phyloP scores from a whole-genome alignment of 2,888 invertebrate species.

The Agonopterix subpropinquella region DNA sequence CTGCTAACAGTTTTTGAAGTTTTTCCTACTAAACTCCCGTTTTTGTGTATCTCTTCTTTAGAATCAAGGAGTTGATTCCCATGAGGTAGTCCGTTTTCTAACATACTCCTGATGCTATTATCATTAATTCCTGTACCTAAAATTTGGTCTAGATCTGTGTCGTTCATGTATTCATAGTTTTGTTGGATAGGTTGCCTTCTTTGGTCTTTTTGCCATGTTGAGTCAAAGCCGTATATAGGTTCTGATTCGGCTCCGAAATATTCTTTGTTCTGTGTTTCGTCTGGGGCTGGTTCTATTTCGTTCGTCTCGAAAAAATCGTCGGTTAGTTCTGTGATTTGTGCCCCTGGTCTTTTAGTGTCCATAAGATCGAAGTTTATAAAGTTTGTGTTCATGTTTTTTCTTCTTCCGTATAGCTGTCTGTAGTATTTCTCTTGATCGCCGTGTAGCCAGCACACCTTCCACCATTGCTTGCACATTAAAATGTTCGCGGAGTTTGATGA shows the following conservation, averaged over 20 bases:
- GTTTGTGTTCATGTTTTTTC: slow-evolving; percentile 58
- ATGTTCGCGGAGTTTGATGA: slow-evolving; percentile 80
- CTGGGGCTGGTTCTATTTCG: slow-evolving; percentile 59
- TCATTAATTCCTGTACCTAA: slow-evolving; percentile 42
- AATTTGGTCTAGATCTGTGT: slow-evolving; percentile 58
- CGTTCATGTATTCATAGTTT: slow-evolving; percentile 54
- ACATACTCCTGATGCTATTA: slow-evolving; percentile 58
- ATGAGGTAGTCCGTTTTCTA: slow-evolving; percentile 62
- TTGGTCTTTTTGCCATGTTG: slow-evolving; percentile 68
- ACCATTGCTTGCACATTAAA: slow-evolving; percentile 91
- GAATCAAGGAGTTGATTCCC: slow-evolving; percentile 48
- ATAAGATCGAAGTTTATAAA: slow-evolving; percentile 47
- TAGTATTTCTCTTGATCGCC: slow-evolving; percentile 91
- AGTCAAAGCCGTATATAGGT: slow-evolving; percentile 56
- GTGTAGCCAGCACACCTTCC: slow-evolving; percentile 92
- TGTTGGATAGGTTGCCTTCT: slow-evolving; percentile 67
- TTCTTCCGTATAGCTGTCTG: slow-evolving; percentile 84
- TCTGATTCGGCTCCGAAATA: slow-evolving; percentile 51
- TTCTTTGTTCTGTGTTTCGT: slow-evolving; percentile 32
- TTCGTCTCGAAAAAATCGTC: slow-evolving; percentile 64
- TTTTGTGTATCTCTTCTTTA: slow-evolving; percentile 52
- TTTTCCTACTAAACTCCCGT: slow-evolving; percentile 60
- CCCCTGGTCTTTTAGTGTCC: slow-evolving; percentile 62
- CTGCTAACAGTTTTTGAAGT: slow-evolving; percentile 56
- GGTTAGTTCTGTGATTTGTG: slow-evolving; percentile 67